Evolutionary conservation across 2,113 vertebrate genomes (phyloP).

Genomic region (Sardina pilchardus): DNA sequence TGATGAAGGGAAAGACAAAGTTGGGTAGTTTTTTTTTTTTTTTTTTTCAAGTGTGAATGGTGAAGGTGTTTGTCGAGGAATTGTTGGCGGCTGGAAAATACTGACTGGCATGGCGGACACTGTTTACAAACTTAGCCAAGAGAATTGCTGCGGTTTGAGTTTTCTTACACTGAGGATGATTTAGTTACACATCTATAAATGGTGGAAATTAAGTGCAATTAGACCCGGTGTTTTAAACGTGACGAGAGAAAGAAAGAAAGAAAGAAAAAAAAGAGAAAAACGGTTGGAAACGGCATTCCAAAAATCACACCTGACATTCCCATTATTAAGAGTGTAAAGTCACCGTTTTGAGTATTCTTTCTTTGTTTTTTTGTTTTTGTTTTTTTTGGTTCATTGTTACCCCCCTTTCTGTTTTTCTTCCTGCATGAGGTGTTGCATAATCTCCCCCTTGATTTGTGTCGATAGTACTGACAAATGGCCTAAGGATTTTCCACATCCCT

Average conservation of each 20-base stretch:
- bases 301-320: slow-evolving; percentile 65
- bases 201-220: slow-evolving; percentile 77
- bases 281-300: slow-evolving; percentile 63
- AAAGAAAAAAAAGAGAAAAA: slow-evolving; percentile 35
- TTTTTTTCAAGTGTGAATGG: neutral
- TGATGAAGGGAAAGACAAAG: slow-evolving; percentile 63
- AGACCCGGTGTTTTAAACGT: slow-evolving; percentile 58
- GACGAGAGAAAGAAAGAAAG: slow-evolving; percentile 22
- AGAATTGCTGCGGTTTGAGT: slow-evolving; percentile 73
- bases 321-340: slow-evolving; percentile 37
- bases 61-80: neutral
- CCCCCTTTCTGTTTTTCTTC: neutral
- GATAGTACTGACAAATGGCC: neutral
- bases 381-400: neutral
- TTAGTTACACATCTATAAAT: slow-evolving; percentile 50
- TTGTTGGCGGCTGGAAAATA: slow-evolving; percentile 53
- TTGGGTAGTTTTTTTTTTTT: neutral
- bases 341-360: slow-evolving; percentile 1
- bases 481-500: neutral
- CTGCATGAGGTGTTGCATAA: neutral
- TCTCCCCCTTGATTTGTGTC: neutral
- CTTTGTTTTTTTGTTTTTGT: slow-evolving; percentile 12
- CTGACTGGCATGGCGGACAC: slow-evolving; percentile 67
- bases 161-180: slow-evolving; percentile 39
- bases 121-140: slow-evolving; percentile 76